Conservation (phyloP, 2,797 vertebrate species). For the Anguilla obscura region DNA sequence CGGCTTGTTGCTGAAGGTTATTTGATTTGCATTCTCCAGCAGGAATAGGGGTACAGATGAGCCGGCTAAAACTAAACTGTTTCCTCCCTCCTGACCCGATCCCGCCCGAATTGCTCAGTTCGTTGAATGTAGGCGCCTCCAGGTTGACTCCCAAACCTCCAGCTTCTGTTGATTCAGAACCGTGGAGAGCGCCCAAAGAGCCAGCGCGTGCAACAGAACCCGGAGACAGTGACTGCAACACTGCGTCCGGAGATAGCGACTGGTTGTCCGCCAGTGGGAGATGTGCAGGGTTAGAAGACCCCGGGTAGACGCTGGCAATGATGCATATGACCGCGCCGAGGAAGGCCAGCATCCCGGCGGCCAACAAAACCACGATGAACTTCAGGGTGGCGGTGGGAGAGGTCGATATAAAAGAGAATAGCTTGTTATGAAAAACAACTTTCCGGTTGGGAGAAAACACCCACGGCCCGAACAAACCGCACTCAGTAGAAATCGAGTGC, state of each 20-base stretch:
- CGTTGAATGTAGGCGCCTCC: constrained; percentile 69
- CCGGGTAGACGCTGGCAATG: constrained; percentile 92
- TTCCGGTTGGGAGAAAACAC: not conserved
- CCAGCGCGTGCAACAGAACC: constrained; percentile 69
- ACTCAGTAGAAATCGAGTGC: not conserved
- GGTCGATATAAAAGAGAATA: constrained; percentile 42
- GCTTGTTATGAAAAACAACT: not conserved
- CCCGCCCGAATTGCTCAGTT: constrained; percentile 62
- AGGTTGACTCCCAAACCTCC: constrained; percentile 57
- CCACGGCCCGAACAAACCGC: not conserved
- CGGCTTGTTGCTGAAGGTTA: constrained; percentile 74
- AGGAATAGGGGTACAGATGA: constrained; percentile 88
- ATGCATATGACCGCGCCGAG: constrained; percentile 97
- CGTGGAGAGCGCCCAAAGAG: constrained; percentile 79
- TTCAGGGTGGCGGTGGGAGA: constrained; percentile 85
- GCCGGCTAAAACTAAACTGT: constrained; percentile 79
- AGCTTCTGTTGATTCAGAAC: constrained; percentile 68
- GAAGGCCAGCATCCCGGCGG: constrained; percentile 98
- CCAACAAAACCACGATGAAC: constrained; percentile 93
- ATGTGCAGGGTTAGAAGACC: constrained; percentile 70
- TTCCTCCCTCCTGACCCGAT: constrained; percentile 68
- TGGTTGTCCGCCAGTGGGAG: constrained; percentile 77
- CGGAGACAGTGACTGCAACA: constrained; percentile 53
- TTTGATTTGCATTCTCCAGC: constrained; percentile 81
- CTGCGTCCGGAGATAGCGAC: constrained; percentile 71